Percentiles rank a stretch among this genome's conserved stretches.
These are phyloP conservation scores for Peromyscus polionotus DNA, from an alignment of 2,113 vertebrate species.

Conservation along the genomic window DNA sequence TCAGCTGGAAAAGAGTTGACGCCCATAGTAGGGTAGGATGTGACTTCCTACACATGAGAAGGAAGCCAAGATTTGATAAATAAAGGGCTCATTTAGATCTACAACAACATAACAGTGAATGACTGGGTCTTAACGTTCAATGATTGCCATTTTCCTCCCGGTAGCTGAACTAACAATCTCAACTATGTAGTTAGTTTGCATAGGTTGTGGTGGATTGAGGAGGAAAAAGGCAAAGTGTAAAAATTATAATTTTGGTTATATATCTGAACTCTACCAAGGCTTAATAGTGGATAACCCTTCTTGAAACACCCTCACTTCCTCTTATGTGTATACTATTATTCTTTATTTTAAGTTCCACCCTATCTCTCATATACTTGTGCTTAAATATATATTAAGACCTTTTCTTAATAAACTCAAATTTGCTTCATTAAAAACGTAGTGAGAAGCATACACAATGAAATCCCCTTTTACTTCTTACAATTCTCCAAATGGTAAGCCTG, in stretches of 20 bases:
- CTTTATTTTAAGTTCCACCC: neutral
- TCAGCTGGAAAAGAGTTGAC: neutral
- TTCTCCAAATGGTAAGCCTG: neutral
- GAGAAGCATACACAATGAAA: neutral
- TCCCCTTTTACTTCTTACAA: neutral
- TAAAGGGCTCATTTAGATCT: slow-evolving; percentile 31
- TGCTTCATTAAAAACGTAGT: neutral
- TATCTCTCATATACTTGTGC: neutral
- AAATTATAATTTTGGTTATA: neutral
- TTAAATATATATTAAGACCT: neutral
- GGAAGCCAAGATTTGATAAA: slow-evolving; percentile 27
- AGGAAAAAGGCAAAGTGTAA: neutral
- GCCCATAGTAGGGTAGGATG: neutral
- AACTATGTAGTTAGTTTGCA: neutral
- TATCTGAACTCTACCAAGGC: neutral
- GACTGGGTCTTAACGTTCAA: neutral
- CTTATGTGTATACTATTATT: neutral
- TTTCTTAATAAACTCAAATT: neutral
- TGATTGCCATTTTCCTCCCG: slow-evolving; percentile 28
- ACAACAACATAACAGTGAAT: slow-evolving; percentile 10
- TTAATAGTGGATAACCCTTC: neutral
- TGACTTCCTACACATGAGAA: neutral
- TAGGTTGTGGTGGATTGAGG: neutral
- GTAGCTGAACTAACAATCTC: neutral
- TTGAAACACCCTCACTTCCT: neutral